phyloP scores from a whole-genome alignment of 2,113 vertebrate species.

The Aldabrachelys gigantea region DNA sequence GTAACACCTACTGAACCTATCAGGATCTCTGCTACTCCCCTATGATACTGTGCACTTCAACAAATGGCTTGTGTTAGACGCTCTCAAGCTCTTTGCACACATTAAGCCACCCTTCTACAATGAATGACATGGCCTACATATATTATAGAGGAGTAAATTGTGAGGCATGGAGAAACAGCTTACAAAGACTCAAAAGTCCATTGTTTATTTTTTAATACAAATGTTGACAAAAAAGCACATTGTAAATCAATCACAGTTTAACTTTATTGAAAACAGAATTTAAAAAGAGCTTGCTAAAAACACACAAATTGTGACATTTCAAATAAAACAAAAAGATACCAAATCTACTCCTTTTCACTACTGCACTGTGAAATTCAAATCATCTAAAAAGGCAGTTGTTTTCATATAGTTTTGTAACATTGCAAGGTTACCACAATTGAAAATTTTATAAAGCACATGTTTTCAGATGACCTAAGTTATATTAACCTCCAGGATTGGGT shows the following conservation, averaged over 20 bases:
- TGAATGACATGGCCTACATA: neutral
- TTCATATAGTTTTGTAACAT: neutral
- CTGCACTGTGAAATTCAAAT: neutral
- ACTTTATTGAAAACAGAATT: conserved; percentile 69
- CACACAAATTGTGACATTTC: conserved; percentile 43
- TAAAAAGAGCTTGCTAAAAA: conserved; percentile 58
- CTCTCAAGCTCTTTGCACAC: neutral
- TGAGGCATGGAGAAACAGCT: neutral
- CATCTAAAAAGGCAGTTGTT: neutral
- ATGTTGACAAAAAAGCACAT: neutral
- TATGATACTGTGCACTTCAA: neutral
- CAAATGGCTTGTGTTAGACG: neutral
- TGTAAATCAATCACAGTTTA: conserved; percentile 56
- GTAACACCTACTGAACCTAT: rapidly evolving
- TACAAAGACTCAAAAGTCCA: neutral
- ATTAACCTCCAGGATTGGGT: neutral
- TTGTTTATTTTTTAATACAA: neutral
- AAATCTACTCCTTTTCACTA: conserved; percentile 13
- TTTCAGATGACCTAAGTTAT: neutral
- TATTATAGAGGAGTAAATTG: neutral
- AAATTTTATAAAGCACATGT: neutral
- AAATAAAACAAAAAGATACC: neutral
- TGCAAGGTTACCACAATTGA: conserved; percentile 12
- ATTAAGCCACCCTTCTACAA: neutral
- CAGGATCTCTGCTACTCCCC: neutral